Evolutionary conservation across 2,888 invertebrate species (phyloP).

Genomic region (Orthosia incerta): DNA sequence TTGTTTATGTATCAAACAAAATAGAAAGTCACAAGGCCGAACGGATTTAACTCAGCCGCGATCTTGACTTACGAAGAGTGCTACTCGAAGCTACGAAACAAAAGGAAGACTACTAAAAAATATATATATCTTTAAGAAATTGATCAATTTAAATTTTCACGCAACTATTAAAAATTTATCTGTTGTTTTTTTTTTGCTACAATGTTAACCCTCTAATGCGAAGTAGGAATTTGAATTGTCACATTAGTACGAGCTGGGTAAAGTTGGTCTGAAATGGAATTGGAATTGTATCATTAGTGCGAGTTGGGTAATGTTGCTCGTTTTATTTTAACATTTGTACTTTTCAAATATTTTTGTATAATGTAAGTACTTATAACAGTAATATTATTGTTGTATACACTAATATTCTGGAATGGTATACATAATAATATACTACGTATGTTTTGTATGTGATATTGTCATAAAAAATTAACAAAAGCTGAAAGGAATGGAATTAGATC

Average conservation of each 20-base stretch:
- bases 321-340: neutral
- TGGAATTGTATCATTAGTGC: neutral
- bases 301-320: too few species aligned
- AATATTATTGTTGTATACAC: too few species aligned
- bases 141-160: neutral
- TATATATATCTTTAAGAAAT: neutral
- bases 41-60: constrained; percentile 60
- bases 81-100: constrained; percentile 40
- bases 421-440: too few species aligned
- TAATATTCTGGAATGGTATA: too few species aligned
- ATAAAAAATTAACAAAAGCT: neutral
- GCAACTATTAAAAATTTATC: neutral
- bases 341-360: too few species aligned
- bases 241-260: neutral
- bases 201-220: neutral
- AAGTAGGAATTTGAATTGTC: neutral
- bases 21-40: constrained; percentile 71
- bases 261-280: neutral
- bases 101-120: constrained; percentile 8
- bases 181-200: neutral
- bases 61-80: constrained; percentile 63
- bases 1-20: constrained; percentile 59
- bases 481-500: neutral
- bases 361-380: too few species aligned
- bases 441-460: neutral